phyloP scores from a whole-genome alignment of 2,113 vertebrate species.

The Dermatemys mawii region DNA sequence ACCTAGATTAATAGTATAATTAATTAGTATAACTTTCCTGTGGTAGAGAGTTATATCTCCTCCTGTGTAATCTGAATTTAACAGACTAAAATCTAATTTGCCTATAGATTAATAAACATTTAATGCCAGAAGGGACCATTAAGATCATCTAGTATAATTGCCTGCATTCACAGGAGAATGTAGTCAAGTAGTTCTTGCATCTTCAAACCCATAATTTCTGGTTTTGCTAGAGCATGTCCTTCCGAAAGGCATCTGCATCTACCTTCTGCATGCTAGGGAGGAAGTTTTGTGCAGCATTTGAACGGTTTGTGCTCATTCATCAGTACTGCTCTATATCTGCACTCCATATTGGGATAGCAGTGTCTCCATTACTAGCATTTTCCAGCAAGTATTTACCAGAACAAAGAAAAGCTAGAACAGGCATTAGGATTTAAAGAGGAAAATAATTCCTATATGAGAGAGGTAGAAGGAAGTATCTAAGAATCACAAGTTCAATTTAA shows the following conservation, averaged over 20 bases:
- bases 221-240: not conserved
- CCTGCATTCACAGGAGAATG: not conserved
- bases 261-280: not conserved
- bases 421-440: not conserved
- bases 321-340: not conserved
- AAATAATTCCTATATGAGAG: not conserved
- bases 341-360: not conserved
- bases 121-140: not conserved
- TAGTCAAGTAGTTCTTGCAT: not conserved
- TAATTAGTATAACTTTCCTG: no score
- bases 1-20: accelerated
- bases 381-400: not conserved
- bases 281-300: not conserved
- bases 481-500: not conserved
- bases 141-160: accelerated
- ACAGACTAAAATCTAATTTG: no score
- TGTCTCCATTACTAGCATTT: not conserved
- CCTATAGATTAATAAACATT: not conserved
- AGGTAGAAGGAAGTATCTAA: not conserved
- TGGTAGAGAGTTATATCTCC: no score
- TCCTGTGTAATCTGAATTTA: no score
- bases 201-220: not conserved
- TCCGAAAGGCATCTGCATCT: not conserved
- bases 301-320: not conserved
- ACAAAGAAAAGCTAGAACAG: not conserved